A percentile compares a stretch with the other conserved stretches of the same genome.
These are phyloP conservation scores for Sebastes aleutianus DNA, from an alignment of 2,797 vertebrate species.

Conservation along the genomic window DNA sequence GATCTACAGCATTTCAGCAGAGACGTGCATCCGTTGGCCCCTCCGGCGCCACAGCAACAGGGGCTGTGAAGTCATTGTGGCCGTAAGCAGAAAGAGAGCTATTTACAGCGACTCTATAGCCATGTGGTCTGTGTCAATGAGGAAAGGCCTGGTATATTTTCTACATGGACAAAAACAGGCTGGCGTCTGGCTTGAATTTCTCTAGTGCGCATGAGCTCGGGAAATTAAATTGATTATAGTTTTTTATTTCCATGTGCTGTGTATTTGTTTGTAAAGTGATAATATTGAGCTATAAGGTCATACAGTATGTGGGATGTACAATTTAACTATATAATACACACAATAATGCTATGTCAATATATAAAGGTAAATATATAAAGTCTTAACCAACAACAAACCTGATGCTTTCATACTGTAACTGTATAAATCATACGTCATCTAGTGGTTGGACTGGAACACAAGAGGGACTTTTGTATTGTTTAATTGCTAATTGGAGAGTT, in stretches of 20 bases:
- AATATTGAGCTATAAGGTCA: not conserved
- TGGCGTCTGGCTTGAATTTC: not conserved
- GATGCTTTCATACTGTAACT: not conserved
- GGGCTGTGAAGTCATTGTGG: conserved; percentile 46
- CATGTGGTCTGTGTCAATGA: conserved; percentile 41
- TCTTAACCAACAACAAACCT: not conserved
- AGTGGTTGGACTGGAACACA: not conserved
- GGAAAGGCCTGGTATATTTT: conserved; percentile 40
- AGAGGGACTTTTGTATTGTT: not conserved
- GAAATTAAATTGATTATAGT: not conserved
- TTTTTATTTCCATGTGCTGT: not conserved
- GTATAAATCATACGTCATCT: not conserved
- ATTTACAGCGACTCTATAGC: conserved; percentile 25
- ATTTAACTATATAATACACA: not conserved
- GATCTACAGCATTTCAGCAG: conserved; percentile 32
- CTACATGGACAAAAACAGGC: conserved; percentile 10
- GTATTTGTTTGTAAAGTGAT: not conserved
- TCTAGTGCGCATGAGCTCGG: not conserved
- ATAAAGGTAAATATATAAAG: not conserved
- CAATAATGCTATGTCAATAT: not conserved
- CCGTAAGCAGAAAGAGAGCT: conserved; percentile 26
- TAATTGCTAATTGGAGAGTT: not conserved
- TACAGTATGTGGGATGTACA: not conserved
- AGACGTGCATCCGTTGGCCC: conserved; percentile 16
- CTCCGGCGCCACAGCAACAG: conserved; percentile 39